These are phyloP conservation scores for Bombylius major DNA, from an alignment of 2,888 invertebrate species.

Conservation along the genomic window DNA sequence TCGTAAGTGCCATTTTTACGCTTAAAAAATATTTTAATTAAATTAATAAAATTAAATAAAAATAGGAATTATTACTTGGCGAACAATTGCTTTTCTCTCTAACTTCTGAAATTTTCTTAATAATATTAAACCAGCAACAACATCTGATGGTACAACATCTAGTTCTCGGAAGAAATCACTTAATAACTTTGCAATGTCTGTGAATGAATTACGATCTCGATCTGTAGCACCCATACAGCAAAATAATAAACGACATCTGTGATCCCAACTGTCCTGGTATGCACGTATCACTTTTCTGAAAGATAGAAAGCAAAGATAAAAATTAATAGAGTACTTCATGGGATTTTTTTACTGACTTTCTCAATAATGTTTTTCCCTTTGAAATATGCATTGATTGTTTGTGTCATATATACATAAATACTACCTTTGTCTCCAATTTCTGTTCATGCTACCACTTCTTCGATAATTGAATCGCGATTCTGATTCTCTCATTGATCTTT, in stretches of 20 bases:
- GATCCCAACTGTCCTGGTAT: conserved; percentile 81
- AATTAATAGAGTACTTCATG: too few relatives aligned
- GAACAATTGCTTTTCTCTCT: conserved; percentile 60
- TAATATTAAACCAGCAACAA: conserved; percentile 70
- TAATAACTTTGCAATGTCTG: conserved; percentile 68
- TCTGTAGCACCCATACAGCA: conserved; percentile 72
- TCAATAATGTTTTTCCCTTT: too few relatives aligned
- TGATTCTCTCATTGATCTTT: conserved; percentile 64
- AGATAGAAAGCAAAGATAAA: too few relatives aligned
- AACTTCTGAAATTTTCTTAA: conserved; percentile 68
- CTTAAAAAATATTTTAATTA: conserved; percentile 34
- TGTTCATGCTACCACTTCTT: conserved; percentile 59
- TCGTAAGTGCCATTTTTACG: conserved; percentile 71
- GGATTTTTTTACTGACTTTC: too few relatives aligned
- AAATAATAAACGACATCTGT: conserved; percentile 65
- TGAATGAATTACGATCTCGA: conserved; percentile 65
- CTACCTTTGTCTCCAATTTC: conserved; percentile 71
- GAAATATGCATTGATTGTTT: too few relatives aligned
- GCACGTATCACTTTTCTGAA: conserved; percentile 70
- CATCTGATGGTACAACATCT: conserved; percentile 79
- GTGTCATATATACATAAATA: too few relatives aligned
- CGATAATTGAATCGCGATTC: conserved; percentile 64
- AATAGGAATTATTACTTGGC: conserved; percentile 39
- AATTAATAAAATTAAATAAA: not conserved
- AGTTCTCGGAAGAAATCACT: conserved; percentile 80